phyloP scores from a whole-genome alignment of 2,113 vertebrate genomes.

The Dicentrarchus labrax region DNA sequence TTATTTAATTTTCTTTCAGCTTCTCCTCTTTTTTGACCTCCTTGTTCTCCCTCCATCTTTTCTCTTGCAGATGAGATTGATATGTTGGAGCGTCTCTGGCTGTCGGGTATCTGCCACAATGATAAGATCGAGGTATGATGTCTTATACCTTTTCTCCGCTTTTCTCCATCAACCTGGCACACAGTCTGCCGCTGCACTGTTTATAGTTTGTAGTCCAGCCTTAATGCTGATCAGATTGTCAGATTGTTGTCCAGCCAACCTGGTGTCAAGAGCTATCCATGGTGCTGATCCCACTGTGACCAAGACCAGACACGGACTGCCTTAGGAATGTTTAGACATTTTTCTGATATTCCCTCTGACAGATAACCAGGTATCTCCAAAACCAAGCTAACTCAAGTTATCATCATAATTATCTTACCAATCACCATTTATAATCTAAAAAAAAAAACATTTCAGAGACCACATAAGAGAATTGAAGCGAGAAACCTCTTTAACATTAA shows the following conservation, averaged over 20 bases:
- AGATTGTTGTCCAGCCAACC: neutral
- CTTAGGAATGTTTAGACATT: too few relatives aligned
- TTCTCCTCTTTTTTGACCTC: conserved; percentile 15
- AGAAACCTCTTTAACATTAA: too few relatives aligned
- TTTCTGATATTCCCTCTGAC: too few relatives aligned
- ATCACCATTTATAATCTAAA: too few relatives aligned
- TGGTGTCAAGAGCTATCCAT: neutral
- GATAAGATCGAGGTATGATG: conserved; percentile 80
- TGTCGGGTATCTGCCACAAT: conserved; percentile 83
- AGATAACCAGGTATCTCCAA: too few relatives aligned
- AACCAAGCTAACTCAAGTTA: too few relatives aligned
- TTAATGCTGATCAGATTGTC: neutral
- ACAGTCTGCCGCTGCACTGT: neutral
- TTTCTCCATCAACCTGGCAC: neutral
- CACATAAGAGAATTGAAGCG: too few relatives aligned
- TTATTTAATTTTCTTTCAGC: neutral
- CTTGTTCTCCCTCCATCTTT: neutral
- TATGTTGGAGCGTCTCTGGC: conserved; percentile 82
- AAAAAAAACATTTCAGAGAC: too few relatives aligned
- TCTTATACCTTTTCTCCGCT: neutral
- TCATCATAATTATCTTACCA: too few relatives aligned
- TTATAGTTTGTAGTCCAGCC: neutral
- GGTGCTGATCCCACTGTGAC: too few relatives aligned
- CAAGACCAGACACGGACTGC: too few relatives aligned
- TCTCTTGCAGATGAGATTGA: conserved; percentile 78